Evolutionary conservation across 92 coral and sea anemone species (phyloP).

Genomic region (Actinostola sp.): DNA sequence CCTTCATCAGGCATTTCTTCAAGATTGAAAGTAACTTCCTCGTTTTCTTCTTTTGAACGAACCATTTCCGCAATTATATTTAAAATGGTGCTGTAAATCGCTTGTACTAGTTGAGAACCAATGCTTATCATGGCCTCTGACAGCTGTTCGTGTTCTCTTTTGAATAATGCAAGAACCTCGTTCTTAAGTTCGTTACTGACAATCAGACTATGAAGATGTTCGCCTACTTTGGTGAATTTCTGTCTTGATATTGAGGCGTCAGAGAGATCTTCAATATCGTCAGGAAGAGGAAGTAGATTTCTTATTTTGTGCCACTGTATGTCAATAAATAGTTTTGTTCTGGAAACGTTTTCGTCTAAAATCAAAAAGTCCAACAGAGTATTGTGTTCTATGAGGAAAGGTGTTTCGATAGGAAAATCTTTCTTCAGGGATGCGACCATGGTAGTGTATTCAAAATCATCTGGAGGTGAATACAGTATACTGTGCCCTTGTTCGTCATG

Average conservation of each 20-base stretch:
- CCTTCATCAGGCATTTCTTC: constrained; percentile 1
- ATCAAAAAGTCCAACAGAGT: not conserved
- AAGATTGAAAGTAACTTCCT: not conserved
- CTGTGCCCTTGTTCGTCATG: too few species aligned
- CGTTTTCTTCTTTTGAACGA: not conserved
- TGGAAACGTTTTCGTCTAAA: not conserved
- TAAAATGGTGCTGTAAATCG: not conserved
- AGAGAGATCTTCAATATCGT: not conserved
- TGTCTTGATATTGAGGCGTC: not conserved
- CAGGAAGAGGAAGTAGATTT: not conserved
- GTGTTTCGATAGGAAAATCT: too few species aligned
- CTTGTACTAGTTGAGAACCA: not conserved
- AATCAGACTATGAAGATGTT: too few species aligned
- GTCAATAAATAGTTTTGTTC: not conserved
- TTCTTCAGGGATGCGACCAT: too few species aligned
- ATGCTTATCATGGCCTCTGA: not conserved
- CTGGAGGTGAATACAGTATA: too few species aligned
- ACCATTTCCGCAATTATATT: not conserved
- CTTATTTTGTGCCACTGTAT: not conserved
- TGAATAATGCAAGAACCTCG: not conserved
- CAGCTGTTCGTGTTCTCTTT: not conserved
- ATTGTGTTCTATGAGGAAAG: not conserved
- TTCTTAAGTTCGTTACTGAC: not conserved
- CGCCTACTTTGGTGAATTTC: not conserved
- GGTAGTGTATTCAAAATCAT: too few species aligned